Base-by-base conservation (phyloP, 2,888 invertebrate species). In the Dendrolimus houi region DNA sequence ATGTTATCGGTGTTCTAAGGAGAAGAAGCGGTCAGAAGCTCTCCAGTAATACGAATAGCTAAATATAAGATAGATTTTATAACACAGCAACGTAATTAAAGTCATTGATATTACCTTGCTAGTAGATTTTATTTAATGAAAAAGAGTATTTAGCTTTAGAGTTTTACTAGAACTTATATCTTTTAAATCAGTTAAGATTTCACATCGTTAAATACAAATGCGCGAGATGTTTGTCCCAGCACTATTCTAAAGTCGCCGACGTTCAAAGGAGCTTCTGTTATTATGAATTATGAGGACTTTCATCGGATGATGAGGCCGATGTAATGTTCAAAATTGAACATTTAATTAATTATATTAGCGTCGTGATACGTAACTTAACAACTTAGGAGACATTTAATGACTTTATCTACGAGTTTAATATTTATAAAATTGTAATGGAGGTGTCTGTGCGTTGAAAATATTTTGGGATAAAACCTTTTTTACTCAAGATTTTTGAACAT, bases 191-290 rank as follows among this genome's bases (percentile, higher is more conserved):
- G 29, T 29, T 6, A 29, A 29, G 29, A 29, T 29, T 29, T 29
- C 3, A 29, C 29, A 29, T 29, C 29, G 29, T 6, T 29, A 29
- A 29, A 29, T 29, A 29, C 6, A 29, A 29, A 29, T 29, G 29
- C 29, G 29, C 6, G 29, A 29, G 29, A 29, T 29, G 3, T 29
- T 29, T 12, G 7, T 47, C 12, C 9, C 42, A 42, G 10, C 42
- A 47, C 47, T 47, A 47, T 10, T 9, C 47, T 12, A 47, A 47
- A 47, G 47, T 47, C 9, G 47, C 47, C 47, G 9, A 47, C 6
- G 47, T 47, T 47, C 47, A 47, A 47, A 60, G 59, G 57, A 56
- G 60, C 60, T 61, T 61, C 60, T 61, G 60, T 61, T 59, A 59
- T 57, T 57, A 52, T 52, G 42, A 57, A 59, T 59, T 57, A 56